Conservation (phyloP, 1,140 invertebrate genomes). For the Rhyacophila brunnea region DNA sequence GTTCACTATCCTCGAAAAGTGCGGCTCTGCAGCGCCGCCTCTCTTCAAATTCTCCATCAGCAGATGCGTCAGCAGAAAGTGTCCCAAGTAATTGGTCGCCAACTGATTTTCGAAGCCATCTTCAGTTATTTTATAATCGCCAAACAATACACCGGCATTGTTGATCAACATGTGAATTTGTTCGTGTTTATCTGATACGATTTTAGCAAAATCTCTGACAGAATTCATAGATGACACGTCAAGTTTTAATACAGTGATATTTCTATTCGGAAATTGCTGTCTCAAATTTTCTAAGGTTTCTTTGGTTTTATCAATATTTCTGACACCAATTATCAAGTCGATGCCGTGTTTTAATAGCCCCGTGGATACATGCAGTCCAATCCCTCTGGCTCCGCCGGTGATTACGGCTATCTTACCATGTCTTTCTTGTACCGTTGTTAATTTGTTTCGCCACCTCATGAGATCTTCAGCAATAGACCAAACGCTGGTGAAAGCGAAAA, state of each 20-base stretch:
- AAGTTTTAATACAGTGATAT: conserved; percentile 45
- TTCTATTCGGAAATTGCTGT: not conserved
- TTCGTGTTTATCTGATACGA: conserved; percentile 61
- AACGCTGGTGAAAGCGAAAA: not conserved
- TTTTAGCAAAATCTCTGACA: conserved; percentile 70
- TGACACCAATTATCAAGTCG: conserved; percentile 80
- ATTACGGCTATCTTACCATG: conserved; percentile 76
- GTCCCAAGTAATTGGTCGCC: conserved; percentile 78
- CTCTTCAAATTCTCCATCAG: conserved; percentile 71
- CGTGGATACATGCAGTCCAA: conserved; percentile 76
- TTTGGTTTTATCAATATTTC: conserved; percentile 61
- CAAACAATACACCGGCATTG: conserved; percentile 87
- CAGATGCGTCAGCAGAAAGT: conserved; percentile 82
- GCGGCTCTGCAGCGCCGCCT: conserved; percentile 51
- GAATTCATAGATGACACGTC: conserved; percentile 70
- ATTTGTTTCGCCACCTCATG: not conserved
- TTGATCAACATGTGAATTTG: conserved; percentile 77
- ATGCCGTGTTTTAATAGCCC: conserved; percentile 77
- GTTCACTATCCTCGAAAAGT: conserved; percentile 76
- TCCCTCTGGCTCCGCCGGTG: conserved; percentile 84
- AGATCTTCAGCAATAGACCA: not conserved
- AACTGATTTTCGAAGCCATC: conserved; percentile 85
- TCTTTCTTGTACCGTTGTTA: not conserved
- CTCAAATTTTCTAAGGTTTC: conserved; percentile 43
- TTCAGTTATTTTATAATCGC: conserved; percentile 69